Evolutionary conservation across 2,888 invertebrate species (phyloP), one percentile per base, ranked within the genome.

Genomic region (Vandiemenella viatica): DNA sequence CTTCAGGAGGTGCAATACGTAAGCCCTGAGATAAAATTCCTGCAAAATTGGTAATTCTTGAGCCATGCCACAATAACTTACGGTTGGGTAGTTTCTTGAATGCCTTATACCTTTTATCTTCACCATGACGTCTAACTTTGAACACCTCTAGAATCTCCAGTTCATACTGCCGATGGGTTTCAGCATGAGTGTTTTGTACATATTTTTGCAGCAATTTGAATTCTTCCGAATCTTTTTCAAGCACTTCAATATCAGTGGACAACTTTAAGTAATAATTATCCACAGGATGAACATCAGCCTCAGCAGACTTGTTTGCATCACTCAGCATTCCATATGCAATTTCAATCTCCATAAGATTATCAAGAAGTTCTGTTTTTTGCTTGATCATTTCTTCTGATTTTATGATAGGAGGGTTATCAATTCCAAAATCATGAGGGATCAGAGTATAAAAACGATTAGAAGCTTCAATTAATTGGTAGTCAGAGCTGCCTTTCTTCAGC

Each of bases 1-100:
- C 98, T 68, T 98, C 97, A 0, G 96, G 95, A 0, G 98, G 97
- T 13, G 98, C 97, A 62, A 98, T 97, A 58, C 95, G 79, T 48
- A 98, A 74, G 63, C 87, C 79, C 74, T 89, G 88, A 1, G 88
- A 87, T 46, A 98, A 69, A 62, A 98, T 98, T 53, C 97, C 97
- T 20, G 84, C 95, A 66, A 78, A 97, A 69, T 98, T 98, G 10
- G 96, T 92, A 21, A 80, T 72, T 45, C 97, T 77, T 1, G 96
- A 96, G 44, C 98, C 98, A 70, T 98, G 98, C 97, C 96, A 97
- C 54, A 97, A 69, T 43, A 97, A 70, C 59, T 83, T 80, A 37
- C 82, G 77, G 64, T 96, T 96, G 59, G 78, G 81, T 13, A 96
- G 66, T 57, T 92, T 87, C 61, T 71, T 80, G 69, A 92, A 95